Evolutionary conservation across 1,140 invertebrate species (phyloP).

Genomic region (Muscidifurax raptorellus): DNA sequence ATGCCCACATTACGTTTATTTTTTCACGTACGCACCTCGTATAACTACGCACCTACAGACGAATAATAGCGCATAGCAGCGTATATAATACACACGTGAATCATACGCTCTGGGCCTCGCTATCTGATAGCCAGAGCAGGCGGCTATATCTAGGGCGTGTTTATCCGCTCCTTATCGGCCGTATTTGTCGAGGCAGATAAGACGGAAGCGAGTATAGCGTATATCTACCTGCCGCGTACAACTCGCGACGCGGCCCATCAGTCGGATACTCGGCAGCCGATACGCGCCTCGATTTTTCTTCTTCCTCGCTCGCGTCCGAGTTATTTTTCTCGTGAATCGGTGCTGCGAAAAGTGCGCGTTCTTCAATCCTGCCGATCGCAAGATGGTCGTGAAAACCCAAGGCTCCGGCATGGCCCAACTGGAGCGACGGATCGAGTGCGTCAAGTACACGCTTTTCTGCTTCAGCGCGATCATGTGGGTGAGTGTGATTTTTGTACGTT

Average conservation of each 20-base stretch:
- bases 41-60: too few species aligned
- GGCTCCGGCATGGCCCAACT: conserved; percentile 74
- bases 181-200: conserved; percentile 70
- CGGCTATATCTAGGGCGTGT: conserved; percentile 65
- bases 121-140: conserved; percentile 11
- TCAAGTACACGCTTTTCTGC: conserved; percentile 84
- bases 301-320: not conserved
- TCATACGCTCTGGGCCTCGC: not conserved
- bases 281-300: not conserved
- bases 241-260: too few species aligned
- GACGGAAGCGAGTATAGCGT: conserved; percentile 35
- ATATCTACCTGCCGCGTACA: too few species aligned
- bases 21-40: too few species aligned
- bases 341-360: not conserved
- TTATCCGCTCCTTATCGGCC: conserved; percentile 63
- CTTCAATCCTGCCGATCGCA: not conserved
- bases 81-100: not conserved
- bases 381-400: conserved; percentile 65
- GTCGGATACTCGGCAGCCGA: too few species aligned
- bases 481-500: too few species aligned
- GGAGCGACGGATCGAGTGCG: conserved; percentile 81
- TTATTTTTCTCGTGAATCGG: not conserved
- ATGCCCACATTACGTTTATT: too few species aligned
- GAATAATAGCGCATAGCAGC: too few species aligned
- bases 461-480: conserved; percentile 84